A percentile compares a stretch with the other conserved stretches of the same genome.
Evolutionary conservation across 35 echinoderm and acorn worm genomes (phyloP).

Genomic region (Chiridota heheva): DNA sequence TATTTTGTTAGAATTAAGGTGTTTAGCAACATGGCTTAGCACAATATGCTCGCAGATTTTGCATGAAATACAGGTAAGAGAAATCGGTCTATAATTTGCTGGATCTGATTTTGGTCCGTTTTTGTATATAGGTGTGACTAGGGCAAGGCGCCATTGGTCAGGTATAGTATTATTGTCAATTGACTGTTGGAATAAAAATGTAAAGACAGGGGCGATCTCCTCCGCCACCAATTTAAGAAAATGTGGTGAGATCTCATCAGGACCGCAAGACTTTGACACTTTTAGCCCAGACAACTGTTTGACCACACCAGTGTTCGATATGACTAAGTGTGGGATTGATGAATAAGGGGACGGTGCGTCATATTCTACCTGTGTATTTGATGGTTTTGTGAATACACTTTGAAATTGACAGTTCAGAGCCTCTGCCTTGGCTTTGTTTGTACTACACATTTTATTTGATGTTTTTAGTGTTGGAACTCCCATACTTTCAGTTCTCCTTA

Average conservation of each 20-base stretch:
- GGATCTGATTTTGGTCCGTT: slow-evolving; percentile 31
- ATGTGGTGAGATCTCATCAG: slow-evolving; percentile 16
- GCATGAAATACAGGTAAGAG: slow-evolving; percentile 31
- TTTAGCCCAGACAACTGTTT: slow-evolving; percentile 16
- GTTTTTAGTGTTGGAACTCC: too few relatives aligned
- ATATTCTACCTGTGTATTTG: too few relatives aligned
- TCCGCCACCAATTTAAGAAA: slow-evolving; percentile 24
- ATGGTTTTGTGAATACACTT: too few relatives aligned
- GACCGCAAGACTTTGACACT: slow-evolving; percentile 12
- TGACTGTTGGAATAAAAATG: slow-evolving; percentile 37
- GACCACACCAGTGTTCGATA: slow-evolving; percentile 15
- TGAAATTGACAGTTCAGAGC: too few relatives aligned
- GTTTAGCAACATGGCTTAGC: slow-evolving; percentile 1
- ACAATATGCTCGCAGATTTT: slow-evolving; percentile 46
- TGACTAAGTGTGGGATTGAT: too few relatives aligned
- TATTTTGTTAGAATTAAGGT: slow-evolving; percentile 15
- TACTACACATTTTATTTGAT: too few relatives aligned
- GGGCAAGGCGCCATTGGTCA: slow-evolving; percentile 26
- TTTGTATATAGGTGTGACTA: slow-evolving; percentile 37
- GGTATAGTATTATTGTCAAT: slow-evolving; percentile 33
- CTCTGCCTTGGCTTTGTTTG: too few relatives aligned
- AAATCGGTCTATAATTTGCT: slow-evolving; percentile 51
- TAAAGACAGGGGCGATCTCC: slow-evolving; percentile 17
- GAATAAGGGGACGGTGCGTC: too few relatives aligned
- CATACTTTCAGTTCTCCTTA: too few relatives aligned